phyloP scores from a whole-genome alignment of 2,797 vertebrate species.

The Danionella dracula region DNA sequence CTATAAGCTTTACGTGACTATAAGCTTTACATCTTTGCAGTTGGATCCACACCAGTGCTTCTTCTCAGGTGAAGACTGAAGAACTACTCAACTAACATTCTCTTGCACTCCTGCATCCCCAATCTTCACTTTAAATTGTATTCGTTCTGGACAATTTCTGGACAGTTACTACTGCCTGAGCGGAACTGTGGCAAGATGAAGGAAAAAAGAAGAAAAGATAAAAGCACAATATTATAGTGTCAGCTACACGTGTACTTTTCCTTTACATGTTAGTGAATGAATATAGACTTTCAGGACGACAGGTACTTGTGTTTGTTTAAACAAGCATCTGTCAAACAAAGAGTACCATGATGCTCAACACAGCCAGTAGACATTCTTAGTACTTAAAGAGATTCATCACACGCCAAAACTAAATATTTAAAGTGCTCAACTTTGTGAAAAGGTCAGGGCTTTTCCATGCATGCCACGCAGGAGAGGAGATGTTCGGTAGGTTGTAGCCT shows the following conservation, averaged over 20 bases:
- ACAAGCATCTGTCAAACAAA: conserved; percentile 77
- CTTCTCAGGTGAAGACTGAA: conserved; percentile 28
- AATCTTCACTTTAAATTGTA: conserved; percentile 5
- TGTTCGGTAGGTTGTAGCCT: conserved; percentile 29
- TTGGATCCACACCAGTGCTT: background rate
- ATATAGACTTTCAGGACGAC: conserved; percentile 61
- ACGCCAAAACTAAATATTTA: conserved; percentile 82
- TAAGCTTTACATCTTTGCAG: conserved; percentile 38
- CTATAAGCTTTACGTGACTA: no score
- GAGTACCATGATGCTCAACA: conserved; percentile 57
- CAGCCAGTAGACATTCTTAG: conserved; percentile 65
- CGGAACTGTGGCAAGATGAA: conserved; percentile 22
- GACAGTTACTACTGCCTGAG: conserved; percentile 11
- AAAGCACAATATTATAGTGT: conserved; percentile 56
- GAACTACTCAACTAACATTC: conserved; percentile 2
- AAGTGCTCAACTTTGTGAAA: conserved; percentile 78
- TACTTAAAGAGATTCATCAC: conserved; percentile 76
- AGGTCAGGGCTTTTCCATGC: conserved; percentile 75
- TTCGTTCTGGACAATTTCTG: background rate
- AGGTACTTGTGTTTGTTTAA: conserved; percentile 78
- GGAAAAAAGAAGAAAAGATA: background rate
- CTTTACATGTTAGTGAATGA: conserved; percentile 63
- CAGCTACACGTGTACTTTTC: conserved; percentile 66
- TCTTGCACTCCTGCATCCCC: conserved; percentile 8
- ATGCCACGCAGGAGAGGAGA: conserved; percentile 64